phyloP scores from a whole-genome alignment of 2,888 invertebrate genomes.

The Pelosia muscerda region DNA sequence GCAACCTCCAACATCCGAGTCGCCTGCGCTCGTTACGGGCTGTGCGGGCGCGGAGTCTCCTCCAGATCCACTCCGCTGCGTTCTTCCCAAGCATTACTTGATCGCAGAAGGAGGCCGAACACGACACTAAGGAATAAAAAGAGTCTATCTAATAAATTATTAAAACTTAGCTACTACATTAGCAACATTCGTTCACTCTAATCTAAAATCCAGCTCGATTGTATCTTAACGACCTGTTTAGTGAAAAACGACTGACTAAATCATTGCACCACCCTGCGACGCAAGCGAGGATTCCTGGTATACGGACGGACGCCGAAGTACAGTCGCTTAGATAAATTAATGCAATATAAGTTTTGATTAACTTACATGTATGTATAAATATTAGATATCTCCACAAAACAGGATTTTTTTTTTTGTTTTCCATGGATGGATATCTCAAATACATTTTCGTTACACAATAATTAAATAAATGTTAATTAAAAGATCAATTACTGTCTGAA shows the following conservation, averaged over 20 bases:
- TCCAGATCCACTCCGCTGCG: no score
- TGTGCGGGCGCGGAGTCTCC: no score
- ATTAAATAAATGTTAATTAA: no score
- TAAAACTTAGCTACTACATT: conserved; percentile 7
- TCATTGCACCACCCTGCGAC: conserved; percentile 59
- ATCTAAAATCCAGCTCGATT: conserved; percentile 55
- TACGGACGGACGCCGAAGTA: conserved; percentile 46
- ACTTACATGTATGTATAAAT: not conserved
- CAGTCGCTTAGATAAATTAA: conserved; percentile 38
- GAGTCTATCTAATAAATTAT: no score
- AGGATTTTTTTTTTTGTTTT: no score
- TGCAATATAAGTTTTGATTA: not conserved
- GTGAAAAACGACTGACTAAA: conserved; percentile 68
- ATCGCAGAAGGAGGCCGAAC: conserved; percentile 33
- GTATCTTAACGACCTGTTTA: conserved; percentile 73
- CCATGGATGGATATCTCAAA: no score
- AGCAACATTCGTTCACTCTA: conserved; percentile 24
- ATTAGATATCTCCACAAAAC: no score
- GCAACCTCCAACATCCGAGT: no score
- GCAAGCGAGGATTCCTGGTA: conserved; percentile 57
- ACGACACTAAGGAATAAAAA: not conserved
- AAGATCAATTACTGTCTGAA: no score
- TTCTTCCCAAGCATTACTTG: no score
- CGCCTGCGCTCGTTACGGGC: no score
- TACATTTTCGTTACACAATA: no score